A percentile compares a stretch with the other conserved stretches of the same genome.
These are phyloP conservation scores for Aphaenogaster floridana DNA, from an alignment of 1,140 invertebrate genomes.

Conservation along the genomic window DNA sequence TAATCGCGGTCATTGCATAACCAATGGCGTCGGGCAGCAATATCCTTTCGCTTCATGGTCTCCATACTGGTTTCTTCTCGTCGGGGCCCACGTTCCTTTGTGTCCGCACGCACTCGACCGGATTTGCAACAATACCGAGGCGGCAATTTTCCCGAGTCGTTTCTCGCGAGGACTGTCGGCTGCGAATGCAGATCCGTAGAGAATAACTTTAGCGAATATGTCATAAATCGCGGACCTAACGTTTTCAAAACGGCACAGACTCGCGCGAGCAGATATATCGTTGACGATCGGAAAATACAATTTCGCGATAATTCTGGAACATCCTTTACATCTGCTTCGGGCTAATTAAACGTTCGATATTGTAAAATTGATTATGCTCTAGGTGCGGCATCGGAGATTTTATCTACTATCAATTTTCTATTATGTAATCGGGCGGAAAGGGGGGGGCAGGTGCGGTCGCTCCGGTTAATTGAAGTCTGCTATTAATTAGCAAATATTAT, in stretches of 20 bases:
- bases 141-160: constrained; percentile 45
- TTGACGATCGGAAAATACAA: background rate
- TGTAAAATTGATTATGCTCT: constrained; percentile 54
- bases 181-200: no score
- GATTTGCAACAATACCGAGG: constrained; percentile 45
- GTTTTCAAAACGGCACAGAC: background rate
- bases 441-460: constrained; percentile 35
- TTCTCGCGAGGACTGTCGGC: background rate
- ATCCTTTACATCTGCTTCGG: background rate
- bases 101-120: constrained; percentile 38
- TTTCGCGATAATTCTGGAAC: background rate
- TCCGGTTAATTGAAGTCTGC: constrained; percentile 39
- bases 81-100: constrained; percentile 68
- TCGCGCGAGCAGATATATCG: background rate
- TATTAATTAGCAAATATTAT: constrained; percentile 53
- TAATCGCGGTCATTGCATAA: constrained; percentile 55
- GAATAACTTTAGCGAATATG: background rate
- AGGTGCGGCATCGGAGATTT: constrained; percentile 55
- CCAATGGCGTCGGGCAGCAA: constrained; percentile 16
- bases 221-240: background rate
- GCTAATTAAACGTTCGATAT: constrained; percentile 55
- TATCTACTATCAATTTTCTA: constrained; percentile 61
- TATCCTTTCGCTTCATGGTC: constrained; percentile 48
- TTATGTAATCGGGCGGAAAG: background rate
- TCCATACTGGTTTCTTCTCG: constrained; percentile 60